Base-by-base conservation (phyloP, 1,140 invertebrate species). In the Gonatopus flavifemur region DNA sequence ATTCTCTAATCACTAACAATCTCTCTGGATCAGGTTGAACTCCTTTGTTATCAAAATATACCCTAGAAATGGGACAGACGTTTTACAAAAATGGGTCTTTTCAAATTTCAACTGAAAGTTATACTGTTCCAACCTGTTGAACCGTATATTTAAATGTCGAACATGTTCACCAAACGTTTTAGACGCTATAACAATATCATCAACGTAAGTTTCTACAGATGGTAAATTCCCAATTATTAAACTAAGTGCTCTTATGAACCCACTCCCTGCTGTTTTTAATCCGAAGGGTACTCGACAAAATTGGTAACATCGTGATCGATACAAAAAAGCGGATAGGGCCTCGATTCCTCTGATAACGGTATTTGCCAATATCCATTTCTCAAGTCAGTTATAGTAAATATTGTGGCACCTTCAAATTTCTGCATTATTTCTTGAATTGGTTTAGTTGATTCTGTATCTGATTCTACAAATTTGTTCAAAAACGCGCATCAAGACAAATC, bases 341-440 rank as follows among this genome's bases (percentile, higher is more conserved):
- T 46, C 43, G 58, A 61, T 1, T 58, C 46, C 24, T 46, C 15
- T 6, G 41, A 43, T 6, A 75, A 37, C 0, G 57, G 54, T 9
- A 73, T 66, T 47, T 74, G 71, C 53, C 71, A 74, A 46, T 74
- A 76, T 5, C 66, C 62, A 47, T 66, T 57, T 21, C 64, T 55
- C 19, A 72, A 42, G 52, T 75, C 70, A 1, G 64, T 47, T 8
- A 59, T 57, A 6, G 64, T 52, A 7, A 73, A 56, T 47, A 38
- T 67, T n/a, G 56, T 59, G 8, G 20, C 41, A 2, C 52, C 50
- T 28, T 55, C 25, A 50, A 62, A 68, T 15, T 45, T 49, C 37
- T 61, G 59, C 21, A 68, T 39, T 6, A 69, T 35, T 40, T 67
- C 67, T 25, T 58, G 36, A 25, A 52, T 49, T 19, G 55, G 12